A percentile compares a stretch with the other conserved stretches of the same genome.
Evolutionary conservation across 2,888 invertebrate genomes (phyloP).

Genomic region (Trissolcus brochymenae): DNA sequence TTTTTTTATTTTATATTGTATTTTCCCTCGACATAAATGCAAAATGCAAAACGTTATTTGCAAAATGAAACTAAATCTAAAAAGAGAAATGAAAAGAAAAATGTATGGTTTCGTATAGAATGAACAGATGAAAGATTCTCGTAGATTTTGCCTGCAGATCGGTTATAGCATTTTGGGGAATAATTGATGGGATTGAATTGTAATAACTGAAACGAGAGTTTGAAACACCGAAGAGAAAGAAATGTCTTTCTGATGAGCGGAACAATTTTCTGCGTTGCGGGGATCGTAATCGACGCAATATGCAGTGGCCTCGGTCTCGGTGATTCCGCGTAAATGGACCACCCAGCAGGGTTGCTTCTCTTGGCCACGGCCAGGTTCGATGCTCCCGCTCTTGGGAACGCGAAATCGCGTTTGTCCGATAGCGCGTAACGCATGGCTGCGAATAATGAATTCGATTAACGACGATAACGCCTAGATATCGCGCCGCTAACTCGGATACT

Average conservation of each 20-base stretch:
- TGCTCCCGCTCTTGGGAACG: conserved; percentile 46
- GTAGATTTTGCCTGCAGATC: too few species aligned
- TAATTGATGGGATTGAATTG: background rate
- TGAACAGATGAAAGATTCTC: too few species aligned
- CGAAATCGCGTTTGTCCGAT: conserved; percentile 50
- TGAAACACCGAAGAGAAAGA: conserved; percentile 19
- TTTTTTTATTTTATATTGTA: background rate
- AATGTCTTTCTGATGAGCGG: conserved; percentile 50
- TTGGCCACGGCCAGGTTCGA: conserved; percentile 48
- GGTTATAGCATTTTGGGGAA: too few species aligned
- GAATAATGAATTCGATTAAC: conserved; percentile 59
- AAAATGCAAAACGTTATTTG: too few species aligned
- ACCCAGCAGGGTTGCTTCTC: conserved; percentile 50
- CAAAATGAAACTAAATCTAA: background rate
- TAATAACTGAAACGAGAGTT: conserved; percentile 1
- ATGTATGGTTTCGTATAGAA: too few species aligned
- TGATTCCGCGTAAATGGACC: conserved; percentile 57
- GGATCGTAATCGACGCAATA: conserved; percentile 53
- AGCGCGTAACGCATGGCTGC: conserved; percentile 57
- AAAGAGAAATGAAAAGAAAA: too few species aligned
- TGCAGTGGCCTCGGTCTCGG: conserved; percentile 49
- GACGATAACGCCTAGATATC: conserved; percentile 37
- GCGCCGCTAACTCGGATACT: conserved; percentile 15
- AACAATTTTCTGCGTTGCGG: conserved; percentile 45
- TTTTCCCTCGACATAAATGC: background rate